Percentiles rank a stretch among this genome's conserved stretches.
phyloP scores from a whole-genome alignment of 1,140 invertebrate genomes.

The Eumaeus atala region DNA sequence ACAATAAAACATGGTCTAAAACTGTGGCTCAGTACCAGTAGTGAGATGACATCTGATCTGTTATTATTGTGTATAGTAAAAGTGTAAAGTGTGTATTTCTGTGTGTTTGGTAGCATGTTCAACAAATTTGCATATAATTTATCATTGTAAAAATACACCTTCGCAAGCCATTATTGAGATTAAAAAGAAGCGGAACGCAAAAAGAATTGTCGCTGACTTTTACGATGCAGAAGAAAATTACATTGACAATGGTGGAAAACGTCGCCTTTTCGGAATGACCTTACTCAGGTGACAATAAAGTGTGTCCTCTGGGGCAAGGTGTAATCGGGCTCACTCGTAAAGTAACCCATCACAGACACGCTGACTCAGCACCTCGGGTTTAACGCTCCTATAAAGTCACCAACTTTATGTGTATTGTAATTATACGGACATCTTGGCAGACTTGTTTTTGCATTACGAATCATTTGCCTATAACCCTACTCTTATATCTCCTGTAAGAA shows the following conservation, averaged over 20 bases:
- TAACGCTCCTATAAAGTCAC: slow-evolving; percentile 38
- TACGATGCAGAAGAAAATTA: neutral
- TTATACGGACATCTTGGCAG: slow-evolving; percentile 6
- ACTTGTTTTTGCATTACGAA: too few relatives aligned
- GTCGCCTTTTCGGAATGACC: slow-evolving; percentile 40
- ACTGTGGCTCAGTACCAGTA: too few relatives aligned
- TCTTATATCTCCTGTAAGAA: too few relatives aligned
- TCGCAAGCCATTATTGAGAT: neutral
- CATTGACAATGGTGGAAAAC: neutral
- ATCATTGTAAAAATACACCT: neutral
- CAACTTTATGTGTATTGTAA: slow-evolving; percentile 12
- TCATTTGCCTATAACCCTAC: too few relatives aligned
- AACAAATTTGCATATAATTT: too few relatives aligned
- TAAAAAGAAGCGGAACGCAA: neutral
- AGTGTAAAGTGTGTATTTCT: too few relatives aligned
- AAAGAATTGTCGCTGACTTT: slow-evolving; percentile 4
- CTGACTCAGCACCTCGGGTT: slow-evolving; percentile 41
- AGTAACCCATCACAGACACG: slow-evolving; percentile 41
- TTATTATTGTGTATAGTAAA: too few relatives aligned
- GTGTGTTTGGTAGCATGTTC: too few relatives aligned
- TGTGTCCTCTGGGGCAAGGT: slow-evolving; percentile 32
- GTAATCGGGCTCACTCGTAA: slow-evolving; percentile 53
- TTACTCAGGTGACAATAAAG: slow-evolving; percentile 64
- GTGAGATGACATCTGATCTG: too few relatives aligned
- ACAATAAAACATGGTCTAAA: too few relatives aligned